Conservation (phyloP, 1,140 invertebrate species). For the Drosophila eugracilis region DNA sequence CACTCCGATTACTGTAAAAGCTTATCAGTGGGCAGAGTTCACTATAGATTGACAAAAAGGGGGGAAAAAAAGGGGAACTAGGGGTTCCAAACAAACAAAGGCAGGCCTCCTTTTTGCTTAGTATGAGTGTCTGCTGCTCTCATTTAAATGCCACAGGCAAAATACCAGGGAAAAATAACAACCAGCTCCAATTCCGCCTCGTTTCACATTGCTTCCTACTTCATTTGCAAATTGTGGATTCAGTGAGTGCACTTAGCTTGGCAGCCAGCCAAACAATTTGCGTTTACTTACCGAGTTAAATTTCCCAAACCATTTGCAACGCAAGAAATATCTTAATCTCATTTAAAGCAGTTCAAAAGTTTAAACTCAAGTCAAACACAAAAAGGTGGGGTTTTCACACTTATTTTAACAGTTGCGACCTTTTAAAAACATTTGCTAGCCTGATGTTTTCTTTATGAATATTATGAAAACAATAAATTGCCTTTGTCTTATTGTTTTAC, state of each 20-base stretch:
- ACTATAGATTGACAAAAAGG: neutral
- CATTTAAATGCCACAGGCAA: conserved; percentile 18
- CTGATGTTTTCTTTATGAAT: no score
- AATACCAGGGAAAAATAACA: conserved; percentile 16
- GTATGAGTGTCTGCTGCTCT: conserved; percentile 12
- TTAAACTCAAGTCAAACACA: neutral
- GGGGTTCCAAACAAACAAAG: conserved; percentile 36
- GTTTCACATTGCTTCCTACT: conserved; percentile 27
- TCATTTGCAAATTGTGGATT: conserved; percentile 38
- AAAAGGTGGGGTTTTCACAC: no score
- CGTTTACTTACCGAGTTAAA: conserved; percentile 22
- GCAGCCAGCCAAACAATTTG: conserved; percentile 31
- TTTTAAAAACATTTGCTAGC: no score
- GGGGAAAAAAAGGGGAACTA: neutral
- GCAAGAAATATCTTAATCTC: neutral
- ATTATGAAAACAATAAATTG: no score
- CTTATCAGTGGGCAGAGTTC: conserved; percentile 60
- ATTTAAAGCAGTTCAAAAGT: neutral
- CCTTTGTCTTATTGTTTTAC: no score
- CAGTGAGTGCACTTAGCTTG: conserved; percentile 32
- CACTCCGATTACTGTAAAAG: conserved; percentile 12
- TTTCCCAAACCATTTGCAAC: conserved; percentile 21
- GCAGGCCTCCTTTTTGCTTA: conserved; percentile 62
- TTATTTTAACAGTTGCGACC: no score
- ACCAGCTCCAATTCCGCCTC: conserved; percentile 22